phyloP scores from a whole-genome alignment of 2,797 vertebrate species.

The Myotis daubentonii region DNA sequence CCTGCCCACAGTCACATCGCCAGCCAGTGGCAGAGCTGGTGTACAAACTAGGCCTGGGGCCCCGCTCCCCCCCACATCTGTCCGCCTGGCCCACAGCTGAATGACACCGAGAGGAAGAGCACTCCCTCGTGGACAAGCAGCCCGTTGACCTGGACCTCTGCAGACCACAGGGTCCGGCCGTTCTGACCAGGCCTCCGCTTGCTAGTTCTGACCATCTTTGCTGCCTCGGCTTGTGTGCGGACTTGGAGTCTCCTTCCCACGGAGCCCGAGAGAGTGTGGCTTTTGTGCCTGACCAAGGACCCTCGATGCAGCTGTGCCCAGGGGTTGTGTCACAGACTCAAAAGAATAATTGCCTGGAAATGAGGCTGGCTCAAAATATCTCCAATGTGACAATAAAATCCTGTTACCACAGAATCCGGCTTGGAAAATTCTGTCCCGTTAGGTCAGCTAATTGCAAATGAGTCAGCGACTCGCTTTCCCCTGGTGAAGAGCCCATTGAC shows the following conservation, averaged over 20 bases:
- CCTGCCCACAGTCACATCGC: background rate
- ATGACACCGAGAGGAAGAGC: background rate
- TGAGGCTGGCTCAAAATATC: slow-evolving; percentile 91
- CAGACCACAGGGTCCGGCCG: background rate
- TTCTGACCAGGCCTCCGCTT: background rate
- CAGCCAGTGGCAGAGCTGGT: background rate
- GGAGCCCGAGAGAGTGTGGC: slow-evolving; percentile 75
- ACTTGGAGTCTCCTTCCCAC: background rate
- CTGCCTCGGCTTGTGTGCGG: background rate
- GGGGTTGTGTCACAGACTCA: slow-evolving; percentile 84
- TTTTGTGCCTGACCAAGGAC: slow-evolving; percentile 72
- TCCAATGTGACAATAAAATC: slow-evolving; percentile 91
- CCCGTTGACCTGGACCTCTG: too few relatives aligned
- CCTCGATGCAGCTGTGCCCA: slow-evolving; percentile 86
- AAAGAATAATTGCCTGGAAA: slow-evolving; percentile 87
- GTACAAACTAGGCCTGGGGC: background rate
- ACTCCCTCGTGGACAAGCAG: background rate
- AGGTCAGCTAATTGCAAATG: slow-evolving; percentile 95
- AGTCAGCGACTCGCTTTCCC: slow-evolving; percentile 93
- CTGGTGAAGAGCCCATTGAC: slow-evolving; percentile 97
- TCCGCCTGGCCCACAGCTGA: background rate
- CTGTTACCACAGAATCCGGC: slow-evolving; percentile 91
- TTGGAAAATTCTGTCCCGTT: slow-evolving; percentile 93
- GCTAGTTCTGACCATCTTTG: background rate
- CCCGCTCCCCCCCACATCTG: rapidly evolving